Percentiles rank a stretch among this genome's conserved stretches.
These are phyloP conservation scores for Mixornis gularis DNA, from an alignment of 2,113 vertebrate genomes.

Conservation along the genomic window DNA sequence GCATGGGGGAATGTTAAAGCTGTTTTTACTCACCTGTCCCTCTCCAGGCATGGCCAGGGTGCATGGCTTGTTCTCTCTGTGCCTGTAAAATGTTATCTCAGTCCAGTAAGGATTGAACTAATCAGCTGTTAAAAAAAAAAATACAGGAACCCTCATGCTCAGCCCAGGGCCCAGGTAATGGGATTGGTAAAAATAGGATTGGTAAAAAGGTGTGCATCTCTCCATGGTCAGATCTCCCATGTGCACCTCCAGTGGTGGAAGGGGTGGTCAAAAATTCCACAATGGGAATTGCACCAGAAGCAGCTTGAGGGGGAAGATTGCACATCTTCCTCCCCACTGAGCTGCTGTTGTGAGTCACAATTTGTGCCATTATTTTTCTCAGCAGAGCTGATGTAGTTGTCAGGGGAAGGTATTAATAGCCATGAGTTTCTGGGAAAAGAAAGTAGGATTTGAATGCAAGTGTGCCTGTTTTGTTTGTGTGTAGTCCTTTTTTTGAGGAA, in stretches of 20 bases:
- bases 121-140: not conserved
- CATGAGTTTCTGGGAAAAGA: not conserved
- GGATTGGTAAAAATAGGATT: not conserved
- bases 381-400: not conserved
- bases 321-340: not conserved
- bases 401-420: slow-evolving; percentile 34
- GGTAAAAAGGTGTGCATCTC: not conserved
- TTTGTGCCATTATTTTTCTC: not conserved
- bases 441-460: not conserved
- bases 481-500: not conserved
- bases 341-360: not conserved
- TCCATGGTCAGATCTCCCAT: not conserved
- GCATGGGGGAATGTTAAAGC: not conserved
- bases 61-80: not conserved
- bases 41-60: not conserved
- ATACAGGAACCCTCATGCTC: not conserved
- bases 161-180: not conserved
- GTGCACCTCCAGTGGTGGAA: not conserved
- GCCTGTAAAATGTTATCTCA: not conserved
- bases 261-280: not conserved
- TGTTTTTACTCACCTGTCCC: not conserved
- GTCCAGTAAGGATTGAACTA: not conserved
- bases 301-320: not conserved
- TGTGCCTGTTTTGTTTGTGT: not conserved
- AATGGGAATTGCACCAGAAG: not conserved